Conservation (phyloP, 2,113 vertebrate genomes). For the Pluvianellus socialis region DNA sequence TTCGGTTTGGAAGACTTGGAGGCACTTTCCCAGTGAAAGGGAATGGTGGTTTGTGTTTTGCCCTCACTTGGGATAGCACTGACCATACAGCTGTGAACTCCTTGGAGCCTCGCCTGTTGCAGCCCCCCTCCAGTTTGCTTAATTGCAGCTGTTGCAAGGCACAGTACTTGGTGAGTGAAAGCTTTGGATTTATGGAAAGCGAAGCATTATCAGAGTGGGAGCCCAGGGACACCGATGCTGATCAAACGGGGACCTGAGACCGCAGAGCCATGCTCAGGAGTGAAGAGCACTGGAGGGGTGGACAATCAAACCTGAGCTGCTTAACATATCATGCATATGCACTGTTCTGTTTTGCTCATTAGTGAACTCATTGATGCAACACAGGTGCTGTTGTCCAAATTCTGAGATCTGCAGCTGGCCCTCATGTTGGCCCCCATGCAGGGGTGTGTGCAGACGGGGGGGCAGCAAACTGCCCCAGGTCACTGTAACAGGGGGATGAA, state of each 20-base stretch:
- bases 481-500: neutral
- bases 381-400: neutral
- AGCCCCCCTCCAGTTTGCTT: neutral
- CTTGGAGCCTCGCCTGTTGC: neutral
- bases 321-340: neutral
- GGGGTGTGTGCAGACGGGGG: neutral
- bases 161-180: neutral
- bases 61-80: neutral
- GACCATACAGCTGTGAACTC: neutral
- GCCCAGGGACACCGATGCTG: accelerated
- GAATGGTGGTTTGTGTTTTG: neutral
- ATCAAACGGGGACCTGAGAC: accelerated
- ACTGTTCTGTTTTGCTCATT: neutral
- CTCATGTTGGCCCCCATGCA: accelerated
- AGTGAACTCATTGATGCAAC: accelerated
- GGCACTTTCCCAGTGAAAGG: neutral
- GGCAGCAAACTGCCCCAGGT: neutral
- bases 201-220: accelerated
- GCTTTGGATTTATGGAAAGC: neutral
- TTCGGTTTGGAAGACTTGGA: neutral
- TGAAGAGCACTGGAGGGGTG: too few relatives aligned
- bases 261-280: neutral
- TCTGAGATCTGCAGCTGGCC: neutral
- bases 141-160: neutral
- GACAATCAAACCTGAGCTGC: too few relatives aligned